Base-by-base conservation (phyloP, 2,113 vertebrate genomes). In the Eupsittula cactorum region DNA sequence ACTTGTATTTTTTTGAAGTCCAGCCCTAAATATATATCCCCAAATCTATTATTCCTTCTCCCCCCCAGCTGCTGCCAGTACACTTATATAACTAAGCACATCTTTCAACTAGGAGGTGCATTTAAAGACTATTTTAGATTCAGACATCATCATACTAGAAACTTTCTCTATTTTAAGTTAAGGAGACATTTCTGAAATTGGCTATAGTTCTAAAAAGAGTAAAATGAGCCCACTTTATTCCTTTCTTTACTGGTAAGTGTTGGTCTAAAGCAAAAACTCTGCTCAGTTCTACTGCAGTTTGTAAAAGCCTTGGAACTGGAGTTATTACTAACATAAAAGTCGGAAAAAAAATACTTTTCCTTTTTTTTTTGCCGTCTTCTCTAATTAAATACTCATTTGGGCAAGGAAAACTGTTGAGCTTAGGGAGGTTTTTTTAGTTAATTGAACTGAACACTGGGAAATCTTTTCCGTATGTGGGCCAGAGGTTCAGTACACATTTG, bases 71-170 rank as follows among this genome's bases (percentile, higher is more conserved):
- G 5, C 21, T 81, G 24, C 13, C 29, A 68, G 13, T n/a, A 46
- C 28, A 35, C 20, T 82, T 74, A 33, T 24, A 71, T 11, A 74
- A 71, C 17, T 62, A 82, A 92, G 13, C 11, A 82, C 13, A 79
- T 75, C 55, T 89, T 82, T 84, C 28, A 69, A 41, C 39, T 44
- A 37, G 35, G 23, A 84, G 31, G 10, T 78, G 11, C 24, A 62
- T 74, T 93, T 81, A 82, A 88, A 93, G 57, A 62, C 6, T 37
- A 16, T 49, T 82, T 83, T 16, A 88, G 67, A 67, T n/a, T 80
- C 39, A 87, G 46, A 57, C 3, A 44, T 18, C 59, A 79, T 37
- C 49, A 82, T 82, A 88, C 77, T 41, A 73, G 65, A 71, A 86
- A 63, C 9, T 71, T 42, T 25, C 35, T 75, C 13, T 24, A 31